A percentile compares a stretch with the other conserved stretches of the same genome.
Conservation (phyloP, 2,888 invertebrate genomes). For the Antitype chi region DNA sequence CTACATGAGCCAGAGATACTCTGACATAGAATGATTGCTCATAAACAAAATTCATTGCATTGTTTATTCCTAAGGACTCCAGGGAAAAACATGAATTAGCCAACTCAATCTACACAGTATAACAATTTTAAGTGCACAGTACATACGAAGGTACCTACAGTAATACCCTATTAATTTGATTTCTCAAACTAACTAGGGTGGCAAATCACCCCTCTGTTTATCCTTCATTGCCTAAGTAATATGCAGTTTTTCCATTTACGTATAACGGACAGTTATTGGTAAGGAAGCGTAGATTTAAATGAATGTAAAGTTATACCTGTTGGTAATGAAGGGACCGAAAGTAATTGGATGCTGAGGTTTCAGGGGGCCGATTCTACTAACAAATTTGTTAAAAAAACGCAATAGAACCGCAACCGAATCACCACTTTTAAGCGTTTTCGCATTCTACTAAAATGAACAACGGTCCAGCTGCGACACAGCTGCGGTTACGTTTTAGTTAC, state of each 20-base stretch:
- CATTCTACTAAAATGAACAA: too few species aligned
- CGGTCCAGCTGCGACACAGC: too few species aligned
- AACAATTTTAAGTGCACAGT: conserved; percentile 42
- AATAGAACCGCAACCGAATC: too few species aligned
- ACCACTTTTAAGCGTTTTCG: too few species aligned
- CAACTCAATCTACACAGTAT: conserved; percentile 22
- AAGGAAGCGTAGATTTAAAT: conserved; percentile 33
- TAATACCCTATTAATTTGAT: conserved; percentile 61
- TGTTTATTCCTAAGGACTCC: conserved; percentile 26
- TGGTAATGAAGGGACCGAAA: conserved; percentile 37
- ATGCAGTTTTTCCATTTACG: conserved; percentile 58
- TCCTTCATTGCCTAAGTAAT: conserved; percentile 63
- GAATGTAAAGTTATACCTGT: conserved; percentile 52
- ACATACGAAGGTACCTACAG: conserved; percentile 25
- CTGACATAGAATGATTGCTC: conserved; percentile 30
- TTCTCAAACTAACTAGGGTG: conserved; percentile 58
- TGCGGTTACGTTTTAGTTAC: too few species aligned
- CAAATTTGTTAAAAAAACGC: too few species aligned
- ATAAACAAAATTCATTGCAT: conserved; percentile 28
- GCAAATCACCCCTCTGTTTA: conserved; percentile 62
- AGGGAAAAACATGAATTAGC: conserved; percentile 37
- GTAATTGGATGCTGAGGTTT: conserved; percentile 33
- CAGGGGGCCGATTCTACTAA: too few species aligned
- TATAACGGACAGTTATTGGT: conserved; percentile 43
- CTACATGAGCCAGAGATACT: background rate